Base-by-base conservation (phyloP, 2,888 invertebrate species). In the Troilus luridus region DNA sequence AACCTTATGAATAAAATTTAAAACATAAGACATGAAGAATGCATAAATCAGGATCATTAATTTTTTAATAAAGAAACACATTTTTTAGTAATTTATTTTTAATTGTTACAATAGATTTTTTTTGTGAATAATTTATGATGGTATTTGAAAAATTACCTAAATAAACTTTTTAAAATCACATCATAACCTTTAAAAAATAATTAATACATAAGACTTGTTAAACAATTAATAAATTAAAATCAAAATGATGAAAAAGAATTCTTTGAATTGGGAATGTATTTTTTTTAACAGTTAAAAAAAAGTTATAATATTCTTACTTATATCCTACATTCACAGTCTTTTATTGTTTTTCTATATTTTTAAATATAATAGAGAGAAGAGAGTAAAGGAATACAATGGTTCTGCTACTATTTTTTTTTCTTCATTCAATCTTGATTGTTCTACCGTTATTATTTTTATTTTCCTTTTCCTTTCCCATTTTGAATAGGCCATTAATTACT, bases 301-400 rank as follows among this genome's bases (percentile, higher is more conserved):
- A 24, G n/a, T 72, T 77, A 77, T 77, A 77, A 77, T 67, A 67
- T 67, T 24, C 8, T 90, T 90, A 27, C 89, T 89, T 89, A 90
- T 17, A 90, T 58, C 59, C 90, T 90, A 90, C 72, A 89, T 54
- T 90, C 90, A 90, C 90, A 90, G 90, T 90, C 90, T 90, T 90
- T 88, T 60, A 19, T 88, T 24, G 59, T 77, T 17, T 90, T 58
- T 58, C 90, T 77, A 90, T 54, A 72, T 24, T 90, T 77, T 54
- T 59, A 58, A 56, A 54, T 67, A 24, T 77, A 77, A n/a, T 58
- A 58, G 24, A 72, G 72, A 67, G 72, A 67, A 77, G 21, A 72
- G 14, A 72, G 90, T 67, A 58, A 56, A 17, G 21, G n/a, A 24
- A 54, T 58, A 10, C 27, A 90, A 90, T 90, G 59, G 24, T 77